Evolutionary conservation across 2,888 invertebrate species (phyloP).

Genomic region (Xestia c-nigrum): DNA sequence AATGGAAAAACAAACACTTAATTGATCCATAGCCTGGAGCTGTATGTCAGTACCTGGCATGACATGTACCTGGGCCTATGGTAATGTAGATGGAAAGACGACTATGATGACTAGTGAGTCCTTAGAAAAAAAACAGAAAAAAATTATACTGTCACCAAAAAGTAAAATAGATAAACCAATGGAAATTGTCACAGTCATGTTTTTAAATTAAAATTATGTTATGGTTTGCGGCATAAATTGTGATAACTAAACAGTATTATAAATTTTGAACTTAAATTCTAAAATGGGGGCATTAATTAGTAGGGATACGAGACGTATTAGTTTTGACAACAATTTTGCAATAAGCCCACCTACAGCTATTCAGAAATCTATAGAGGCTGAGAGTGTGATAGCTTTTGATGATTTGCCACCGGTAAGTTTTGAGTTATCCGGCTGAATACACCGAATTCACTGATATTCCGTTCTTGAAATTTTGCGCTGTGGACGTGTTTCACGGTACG

Average conservation of each 20-base stretch:
- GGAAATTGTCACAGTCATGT: constrained; percentile 15
- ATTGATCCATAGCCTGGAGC: too few species aligned
- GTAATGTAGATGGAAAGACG: too few species aligned
- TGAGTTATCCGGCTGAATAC: background rate
- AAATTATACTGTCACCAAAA: background rate
- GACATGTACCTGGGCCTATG: too few species aligned
- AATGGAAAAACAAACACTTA: too few species aligned
- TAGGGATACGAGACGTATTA: constrained; percentile 83
- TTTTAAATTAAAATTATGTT: constrained; percentile 15
- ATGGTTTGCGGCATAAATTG: constrained; percentile 20
- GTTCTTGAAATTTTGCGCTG: background rate
- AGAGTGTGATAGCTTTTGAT: constrained; percentile 73
- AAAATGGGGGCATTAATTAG: constrained; percentile 81
- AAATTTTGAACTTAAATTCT: constrained; percentile 41
- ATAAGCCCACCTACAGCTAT: constrained; percentile 76
- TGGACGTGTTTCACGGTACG: background rate
- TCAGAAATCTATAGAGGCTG: constrained; percentile 78
- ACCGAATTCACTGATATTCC: background rate
- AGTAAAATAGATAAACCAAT: background rate
- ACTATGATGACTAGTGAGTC: too few species aligned
- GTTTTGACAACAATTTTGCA: constrained; percentile 84
- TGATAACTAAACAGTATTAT: constrained; percentile 6
- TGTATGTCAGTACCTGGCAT: too few species aligned
- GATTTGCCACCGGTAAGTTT: constrained; percentile 69
- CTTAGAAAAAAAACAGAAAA: background rate